Conservation (phyloP, 2,888 invertebrate genomes). For the Marronus borbonicus region DNA sequence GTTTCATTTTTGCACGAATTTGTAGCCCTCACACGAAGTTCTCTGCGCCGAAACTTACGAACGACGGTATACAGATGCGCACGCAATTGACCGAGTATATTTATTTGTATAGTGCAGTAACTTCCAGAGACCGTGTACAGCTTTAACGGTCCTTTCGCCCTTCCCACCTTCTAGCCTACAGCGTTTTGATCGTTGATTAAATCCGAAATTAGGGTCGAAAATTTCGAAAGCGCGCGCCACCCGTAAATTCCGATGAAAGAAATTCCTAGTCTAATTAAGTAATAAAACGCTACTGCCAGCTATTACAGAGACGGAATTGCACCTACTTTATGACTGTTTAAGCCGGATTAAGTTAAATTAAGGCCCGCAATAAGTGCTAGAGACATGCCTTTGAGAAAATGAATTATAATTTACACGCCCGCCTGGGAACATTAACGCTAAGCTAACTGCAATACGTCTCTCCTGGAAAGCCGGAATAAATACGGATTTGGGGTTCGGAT, state of each 20-base stretch:
- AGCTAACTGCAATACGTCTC: conserved; percentile 13
- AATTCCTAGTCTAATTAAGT: conserved; percentile 42
- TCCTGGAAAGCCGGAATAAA: not conserved
- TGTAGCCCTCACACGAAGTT: too few species aligned
- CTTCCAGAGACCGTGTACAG: too few species aligned
- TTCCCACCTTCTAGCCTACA: not conserved
- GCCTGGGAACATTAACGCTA: conserved; percentile 8
- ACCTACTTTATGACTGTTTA: conserved; percentile 25
- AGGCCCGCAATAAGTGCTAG: conserved; percentile 32
- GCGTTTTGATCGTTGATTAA: conserved; percentile 44
- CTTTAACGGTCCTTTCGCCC: not conserved
- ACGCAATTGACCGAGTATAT: too few species aligned
- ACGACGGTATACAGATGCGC: too few species aligned
- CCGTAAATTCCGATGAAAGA: conserved; percentile 42
- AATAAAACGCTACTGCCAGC: conserved; percentile 30
- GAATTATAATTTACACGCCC: conserved; percentile 24
- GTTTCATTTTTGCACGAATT: too few species aligned
- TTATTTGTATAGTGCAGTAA: not conserved
- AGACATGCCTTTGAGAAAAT: conserved; percentile 9
- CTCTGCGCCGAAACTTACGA: too few species aligned
- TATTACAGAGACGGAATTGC: conserved; percentile 31
- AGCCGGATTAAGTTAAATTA: conserved; percentile 33
- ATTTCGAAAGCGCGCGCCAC: conserved; percentile 7
- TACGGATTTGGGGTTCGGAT: not conserved
- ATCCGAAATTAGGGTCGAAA: conserved; percentile 46